These are phyloP conservation scores for Oreochromis spilurus DNA, from an alignment of 2,113 vertebrate species.

Conservation along the genomic window DNA sequence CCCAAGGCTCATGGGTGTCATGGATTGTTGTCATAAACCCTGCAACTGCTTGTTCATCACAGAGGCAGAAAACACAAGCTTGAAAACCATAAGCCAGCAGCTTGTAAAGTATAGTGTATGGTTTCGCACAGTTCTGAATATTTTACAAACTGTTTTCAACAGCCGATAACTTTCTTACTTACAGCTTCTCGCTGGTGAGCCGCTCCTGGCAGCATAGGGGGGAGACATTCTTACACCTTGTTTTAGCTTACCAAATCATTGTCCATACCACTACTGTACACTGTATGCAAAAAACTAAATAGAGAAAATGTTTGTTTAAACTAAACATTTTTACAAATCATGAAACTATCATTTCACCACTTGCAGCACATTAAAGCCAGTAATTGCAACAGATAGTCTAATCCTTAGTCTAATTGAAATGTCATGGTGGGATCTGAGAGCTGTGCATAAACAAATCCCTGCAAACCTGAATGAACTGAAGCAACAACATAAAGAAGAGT, in stretches of 20 bases:
- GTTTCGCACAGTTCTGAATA: not conserved
- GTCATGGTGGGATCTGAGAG: not conserved
- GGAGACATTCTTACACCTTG: not conserved
- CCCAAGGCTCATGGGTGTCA: accelerated
- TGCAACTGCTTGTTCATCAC: not conserved
- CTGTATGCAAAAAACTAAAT: not conserved
- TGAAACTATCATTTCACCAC: not conserved
- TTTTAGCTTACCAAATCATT: not conserved
- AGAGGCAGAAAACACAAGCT: not conserved
- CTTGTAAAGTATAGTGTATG: not conserved
- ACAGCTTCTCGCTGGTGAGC: not conserved
- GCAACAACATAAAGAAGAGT: not conserved
- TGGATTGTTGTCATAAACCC: not conserved
- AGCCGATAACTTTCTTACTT: not conserved
- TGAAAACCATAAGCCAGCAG: not conserved
- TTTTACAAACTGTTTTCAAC: not conserved
- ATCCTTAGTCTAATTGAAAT: not conserved
- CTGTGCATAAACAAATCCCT: not conserved
- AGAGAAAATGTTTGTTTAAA: not conserved
- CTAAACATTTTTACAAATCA: not conserved
- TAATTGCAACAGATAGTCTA: not conserved
- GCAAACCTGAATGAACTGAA: not conserved
- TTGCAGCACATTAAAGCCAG: not conserved
- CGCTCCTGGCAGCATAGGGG: accelerated
- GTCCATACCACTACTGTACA: not conserved